Base-by-base conservation (phyloP, 2,797 vertebrate species). In the Oophaga sylvatica region DNA sequence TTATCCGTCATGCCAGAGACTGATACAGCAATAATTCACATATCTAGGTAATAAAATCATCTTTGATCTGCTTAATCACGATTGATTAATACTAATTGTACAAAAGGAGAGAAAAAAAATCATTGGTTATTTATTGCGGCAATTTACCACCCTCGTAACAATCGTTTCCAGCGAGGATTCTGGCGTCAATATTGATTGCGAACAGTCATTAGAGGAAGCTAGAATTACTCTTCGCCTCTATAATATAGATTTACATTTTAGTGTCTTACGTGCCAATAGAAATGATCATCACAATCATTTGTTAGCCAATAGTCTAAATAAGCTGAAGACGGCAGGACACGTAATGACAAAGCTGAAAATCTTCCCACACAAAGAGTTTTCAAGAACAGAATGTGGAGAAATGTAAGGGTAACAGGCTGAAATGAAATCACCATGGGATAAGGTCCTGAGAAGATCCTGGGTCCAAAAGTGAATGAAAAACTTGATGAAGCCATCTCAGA, bases 181-280 rank as follows among this genome's bases (percentile, higher is more conserved):
- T 57, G 9, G 48, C 48, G 31, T 35, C 77, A 62, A 56, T 77
- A 87, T 77, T 76, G 71, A 87, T 83, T 62, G 53, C 20, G 22
- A 70, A 65, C 59, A 67, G 56, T 35, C 22, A 83, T 60, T 87
- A 87, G 13, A 65, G 71, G 41, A 53, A 68, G 26, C 59, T 22
- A 59, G 20, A 87, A 77, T 29, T n/a, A 63, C 80, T 45, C 67
- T n/a, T 48, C n/a, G 59, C 41, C 22, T 11, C 71, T 16, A 7
- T 26, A 63, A 87, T 45, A 67, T 77, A 26, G 45, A 45, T 57
- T 67, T 68, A 57, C 67, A 56, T 87, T 71, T 78, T 83, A 13
- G 71, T 19, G 22, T 84, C 63, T 19, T 16, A 60, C 20, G 48
- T 45, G 73, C 78, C 56, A 84, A 62, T 56, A 57, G 16, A 79